Percentiles rank a stretch among this genome's conserved stretches.
Evolutionary conservation across 53 echinoderm and acorn worm genomes (phyloP).

Genomic region (Zoroaster sp.): DNA sequence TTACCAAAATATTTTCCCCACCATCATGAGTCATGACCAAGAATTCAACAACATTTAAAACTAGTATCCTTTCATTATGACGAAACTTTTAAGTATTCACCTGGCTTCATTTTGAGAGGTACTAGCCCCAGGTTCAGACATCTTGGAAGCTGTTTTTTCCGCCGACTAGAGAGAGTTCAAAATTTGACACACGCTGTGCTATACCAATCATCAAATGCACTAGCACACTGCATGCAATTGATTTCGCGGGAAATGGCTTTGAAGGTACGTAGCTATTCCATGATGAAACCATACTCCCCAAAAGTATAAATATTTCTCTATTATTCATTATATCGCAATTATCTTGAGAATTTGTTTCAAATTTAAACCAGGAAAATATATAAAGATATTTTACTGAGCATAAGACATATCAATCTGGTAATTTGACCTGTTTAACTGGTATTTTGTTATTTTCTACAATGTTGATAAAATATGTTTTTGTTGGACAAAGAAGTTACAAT

Average conservation of each 20-base stretch:
- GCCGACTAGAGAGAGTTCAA: neutral
- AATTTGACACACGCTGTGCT: neutral
- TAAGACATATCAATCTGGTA: neutral
- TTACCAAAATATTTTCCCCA: too few species aligned
- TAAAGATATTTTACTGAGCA: neutral
- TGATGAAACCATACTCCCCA: neutral
- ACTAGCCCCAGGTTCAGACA: constrained; percentile 50
- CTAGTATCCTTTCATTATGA: too few species aligned
- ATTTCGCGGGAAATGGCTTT: constrained; percentile 66
- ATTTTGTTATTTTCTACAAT: neutral
- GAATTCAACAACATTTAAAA: too few species aligned
- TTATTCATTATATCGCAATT: neutral
- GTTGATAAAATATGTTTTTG: neutral
- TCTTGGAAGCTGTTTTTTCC: neutral
- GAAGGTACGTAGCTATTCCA: constrained; percentile 48
- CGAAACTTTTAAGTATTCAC: constrained; percentile 37
- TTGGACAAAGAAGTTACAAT: neutral
- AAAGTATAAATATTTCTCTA: neutral
- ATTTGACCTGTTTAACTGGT: neutral
- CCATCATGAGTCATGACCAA: too few species aligned
- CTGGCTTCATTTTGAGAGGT: constrained; percentile 36
- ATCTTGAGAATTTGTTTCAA: neutral
- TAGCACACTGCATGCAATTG: neutral
- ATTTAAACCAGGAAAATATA: neutral
- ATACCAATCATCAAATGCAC: neutral